A percentile compares a stretch with the other conserved stretches of the same genome.
These are phyloP conservation scores for Pempheris klunzingeri DNA, from an alignment of 2,797 vertebrate genomes.

Conservation along the genomic window DNA sequence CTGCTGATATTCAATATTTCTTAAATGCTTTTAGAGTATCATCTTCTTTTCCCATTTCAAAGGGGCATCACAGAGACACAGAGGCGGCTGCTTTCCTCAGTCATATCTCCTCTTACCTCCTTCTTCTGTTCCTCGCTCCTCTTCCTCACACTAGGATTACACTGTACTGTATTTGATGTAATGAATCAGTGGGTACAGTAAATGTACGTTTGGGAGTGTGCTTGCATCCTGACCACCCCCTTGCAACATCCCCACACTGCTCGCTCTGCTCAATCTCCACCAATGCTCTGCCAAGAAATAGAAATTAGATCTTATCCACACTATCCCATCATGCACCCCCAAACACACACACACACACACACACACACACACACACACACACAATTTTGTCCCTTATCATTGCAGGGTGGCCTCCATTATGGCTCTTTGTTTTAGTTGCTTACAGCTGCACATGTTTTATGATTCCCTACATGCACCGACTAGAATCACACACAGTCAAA, in stretches of 20 bases:
- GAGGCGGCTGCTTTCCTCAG: constrained; percentile 30
- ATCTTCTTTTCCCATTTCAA: constrained; percentile 62
- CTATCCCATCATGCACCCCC: constrained; percentile 38
- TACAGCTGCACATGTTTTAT: constrained; percentile 22
- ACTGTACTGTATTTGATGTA: constrained; percentile 48
- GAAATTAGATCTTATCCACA: constrained; percentile 59
- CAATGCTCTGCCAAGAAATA: constrained; percentile 52
- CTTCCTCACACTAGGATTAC: constrained; percentile 48
- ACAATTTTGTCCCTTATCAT: constrained; percentile 8
- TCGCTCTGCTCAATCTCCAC: constrained; percentile 37
- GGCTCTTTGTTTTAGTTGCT: neutral
- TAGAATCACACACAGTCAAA: constrained; percentile 4
- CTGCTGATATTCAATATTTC: constrained; percentile 57
- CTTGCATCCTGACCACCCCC: constrained; percentile 42
- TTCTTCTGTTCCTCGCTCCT: constrained; percentile 13
- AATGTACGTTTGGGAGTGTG: constrained; percentile 54
- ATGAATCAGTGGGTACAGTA: constrained; percentile 59
- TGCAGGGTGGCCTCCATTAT: constrained; percentile 34
- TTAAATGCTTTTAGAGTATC: constrained; percentile 67
- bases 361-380: constrained; percentile 10
- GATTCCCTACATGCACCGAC: neutral
- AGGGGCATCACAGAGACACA: constrained; percentile 39
- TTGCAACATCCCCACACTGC: constrained; percentile 36
- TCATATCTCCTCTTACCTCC: constrained; percentile 33
- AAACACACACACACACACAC: constrained; percentile 13